Evolutionary conservation across 2,888 invertebrate species (phyloP), one percentile per base, ranked within the genome.

Genomic region (Listrodromus nycthemerus): DNA sequence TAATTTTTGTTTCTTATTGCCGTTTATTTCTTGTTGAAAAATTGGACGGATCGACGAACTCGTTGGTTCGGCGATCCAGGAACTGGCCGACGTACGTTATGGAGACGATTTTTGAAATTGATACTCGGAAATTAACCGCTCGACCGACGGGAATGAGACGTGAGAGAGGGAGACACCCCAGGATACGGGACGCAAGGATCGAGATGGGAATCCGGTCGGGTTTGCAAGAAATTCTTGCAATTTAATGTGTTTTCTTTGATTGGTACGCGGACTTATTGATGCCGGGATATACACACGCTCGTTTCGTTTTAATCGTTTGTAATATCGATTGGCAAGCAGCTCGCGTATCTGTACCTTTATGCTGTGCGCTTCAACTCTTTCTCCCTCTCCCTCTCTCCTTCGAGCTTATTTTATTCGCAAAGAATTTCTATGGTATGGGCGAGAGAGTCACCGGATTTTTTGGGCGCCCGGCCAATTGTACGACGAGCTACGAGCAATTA

Each of bases 201-300:
- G 80, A 80, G 87, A 88, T 80, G 86, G 87, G 86, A 65, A 89
- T 89, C 89, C 88, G 88, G 90, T 89, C 87, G 87, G 89, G 85
- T 87, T 87, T 87, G 82, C 90, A 91, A 92, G 91, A 92, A 92
- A 92, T 92, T 92, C 91, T 88, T 91, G 91, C 91, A 90, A 92
- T 91, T 92, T 92, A 92, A 92, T 92, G 90, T 89, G 91, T 92
- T 91, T 58, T 92, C 91, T 91, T 91, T 91, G 92, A 92, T 92
- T 92, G 92, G 91, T 91, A 90, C 91, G 90, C 91, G 91, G 90
- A 89, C 91, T 79, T 76, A 67, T 81, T 87, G 87, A 90, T 90
- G 89, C 89, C 89, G 90, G 90, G 88, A 87, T 88, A 83, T 86
- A 87, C 88, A 88, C 85, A 90, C 87, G 85, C 88, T 87, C 90